A percentile compares a stretch with the other conserved stretches of the same genome.
These are phyloP conservation scores for Dipodomys spectabilis DNA, from an alignment of 2,113 vertebrate species.

Conservation along the genomic window DNA sequence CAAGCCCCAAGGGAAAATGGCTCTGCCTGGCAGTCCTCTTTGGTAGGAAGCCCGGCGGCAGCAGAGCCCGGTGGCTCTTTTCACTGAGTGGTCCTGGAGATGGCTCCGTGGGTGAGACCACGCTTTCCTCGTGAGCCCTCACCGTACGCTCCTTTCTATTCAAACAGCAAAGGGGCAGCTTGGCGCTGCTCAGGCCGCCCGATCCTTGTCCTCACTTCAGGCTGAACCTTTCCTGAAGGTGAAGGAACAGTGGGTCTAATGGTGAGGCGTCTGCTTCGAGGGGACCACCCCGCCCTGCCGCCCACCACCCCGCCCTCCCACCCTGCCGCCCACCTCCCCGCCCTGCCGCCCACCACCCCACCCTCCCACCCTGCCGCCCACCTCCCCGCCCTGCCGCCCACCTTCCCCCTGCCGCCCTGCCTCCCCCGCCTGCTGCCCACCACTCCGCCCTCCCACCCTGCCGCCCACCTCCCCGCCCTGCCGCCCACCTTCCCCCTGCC, in stretches of 20 bases:
- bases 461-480: too few relatives aligned
- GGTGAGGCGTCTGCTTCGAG: not conserved
- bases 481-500: too few relatives aligned
- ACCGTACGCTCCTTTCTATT: not conserved
- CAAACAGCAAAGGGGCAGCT: not conserved
- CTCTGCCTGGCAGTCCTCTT: conserved; percentile 76
- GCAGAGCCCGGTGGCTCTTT: conserved; percentile 74
- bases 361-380: too few relatives aligned
- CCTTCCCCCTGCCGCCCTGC: not conserved
- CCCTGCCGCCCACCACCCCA: not conserved
- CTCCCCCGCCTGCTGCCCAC: too few relatives aligned
- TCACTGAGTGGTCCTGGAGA: conserved; percentile 52
- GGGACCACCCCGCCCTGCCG: not conserved
- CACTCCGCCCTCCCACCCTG: too few relatives aligned
- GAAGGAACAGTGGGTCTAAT: not conserved
- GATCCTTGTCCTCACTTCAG: not conserved
- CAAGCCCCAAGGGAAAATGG: conserved; percentile 86
- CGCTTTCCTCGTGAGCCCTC: conserved; percentile 19
- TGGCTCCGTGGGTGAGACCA: conserved; percentile 33
- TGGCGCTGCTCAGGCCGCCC: too few relatives aligned
- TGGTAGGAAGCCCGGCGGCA: conserved; percentile 83
- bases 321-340: not conserved
- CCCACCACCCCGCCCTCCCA: too few relatives aligned
- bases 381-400: not conserved
- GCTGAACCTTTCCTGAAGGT: not conserved